Evolutionary conservation across 2,888 invertebrate genomes (phyloP), one percentile per base, ranked within the genome.

Genomic region (Drosophila macrothrix): DNA sequence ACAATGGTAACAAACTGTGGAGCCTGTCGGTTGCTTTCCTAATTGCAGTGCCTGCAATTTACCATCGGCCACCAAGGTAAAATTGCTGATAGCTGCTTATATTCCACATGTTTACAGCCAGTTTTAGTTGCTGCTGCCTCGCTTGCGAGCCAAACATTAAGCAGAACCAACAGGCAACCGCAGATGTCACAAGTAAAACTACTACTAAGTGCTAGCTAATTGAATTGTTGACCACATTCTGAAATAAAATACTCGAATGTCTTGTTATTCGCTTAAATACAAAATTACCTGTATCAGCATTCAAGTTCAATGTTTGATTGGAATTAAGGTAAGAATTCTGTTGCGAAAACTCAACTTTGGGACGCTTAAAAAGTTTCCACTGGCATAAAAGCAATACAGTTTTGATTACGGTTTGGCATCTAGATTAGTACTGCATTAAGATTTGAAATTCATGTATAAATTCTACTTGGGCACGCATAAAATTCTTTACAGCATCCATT

Each of bases 21-120:
- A 59, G 37, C 54, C 67, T 73, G 55, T 50, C 55, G 74, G 66
- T 70, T 62, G 76, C 76, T 73, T 73, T 77, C 84, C 69, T 88
- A 86, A 87, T 87, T 87, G 81, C 87, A 72, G 61, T 73, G 83
- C 73, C 81, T 73, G 86, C 76, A 78, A 88, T 87, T 84, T 80
- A 84, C 88, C 87, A 88, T 88, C 81, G 73, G 65, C 59, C 53
- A 76, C 53, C 79, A 77, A 77, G 78, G 68, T 73, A 79, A 79
- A 81, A 77, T 76, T 74, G 54, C 67, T 79, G 35, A 58, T 61
- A 25, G 43, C 78, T 66, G 67, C 76, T 70, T 74, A 69, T 79
- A 73, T 72, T 61, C 67, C 75, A 72, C 74, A 71, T 83, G 82
- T 79, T 84, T 79, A 70, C 69, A 53, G 67, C 61, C 61, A 60